phyloP scores from a whole-genome alignment of 2,888 invertebrate species.

The Mechanitis messenoides region DNA sequence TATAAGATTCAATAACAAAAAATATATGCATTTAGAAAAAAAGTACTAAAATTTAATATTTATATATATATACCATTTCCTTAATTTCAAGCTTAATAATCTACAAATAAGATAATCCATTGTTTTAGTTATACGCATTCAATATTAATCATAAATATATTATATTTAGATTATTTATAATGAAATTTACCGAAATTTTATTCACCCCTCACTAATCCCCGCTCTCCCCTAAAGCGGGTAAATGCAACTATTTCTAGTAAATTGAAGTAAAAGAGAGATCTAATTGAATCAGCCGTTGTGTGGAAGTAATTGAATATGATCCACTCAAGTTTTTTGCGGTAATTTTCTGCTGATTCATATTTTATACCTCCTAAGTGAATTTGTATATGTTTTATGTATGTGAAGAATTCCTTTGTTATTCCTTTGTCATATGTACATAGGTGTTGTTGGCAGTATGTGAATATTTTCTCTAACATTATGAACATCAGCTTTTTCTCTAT shows the following conservation, averaged over 20 bases:
- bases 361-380: constrained; percentile 3
- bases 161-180: constrained; percentile 32
- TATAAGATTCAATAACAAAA: too few relatives aligned
- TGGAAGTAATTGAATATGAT: constrained; percentile 58
- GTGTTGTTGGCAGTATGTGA: too few relatives aligned
- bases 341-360: constrained; percentile 6
- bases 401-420: too few relatives aligned
- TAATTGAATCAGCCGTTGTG: constrained; percentile 57
- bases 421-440: too few relatives aligned
- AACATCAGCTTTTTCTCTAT: background rate
- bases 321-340: constrained; percentile 52
- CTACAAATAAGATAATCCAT: constrained; percentile 33
- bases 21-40: too few relatives aligned
- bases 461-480: background rate
- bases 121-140: constrained; percentile 27
- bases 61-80: too few relatives aligned
- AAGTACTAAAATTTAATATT: too few relatives aligned
- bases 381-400: background rate
- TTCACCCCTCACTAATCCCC: constrained; percentile 34
- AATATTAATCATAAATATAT: constrained; percentile 9
- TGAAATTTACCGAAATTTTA: constrained; percentile 36
- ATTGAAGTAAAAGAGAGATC: constrained; percentile 61
- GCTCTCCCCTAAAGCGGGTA: constrained; percentile 32
- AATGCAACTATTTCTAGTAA: constrained; percentile 35
- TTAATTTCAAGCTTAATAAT: too few relatives aligned